These are phyloP conservation scores for Dicyrtomina minuta DNA, from an alignment of 2,888 invertebrate genomes.

Conservation along the genomic window DNA sequence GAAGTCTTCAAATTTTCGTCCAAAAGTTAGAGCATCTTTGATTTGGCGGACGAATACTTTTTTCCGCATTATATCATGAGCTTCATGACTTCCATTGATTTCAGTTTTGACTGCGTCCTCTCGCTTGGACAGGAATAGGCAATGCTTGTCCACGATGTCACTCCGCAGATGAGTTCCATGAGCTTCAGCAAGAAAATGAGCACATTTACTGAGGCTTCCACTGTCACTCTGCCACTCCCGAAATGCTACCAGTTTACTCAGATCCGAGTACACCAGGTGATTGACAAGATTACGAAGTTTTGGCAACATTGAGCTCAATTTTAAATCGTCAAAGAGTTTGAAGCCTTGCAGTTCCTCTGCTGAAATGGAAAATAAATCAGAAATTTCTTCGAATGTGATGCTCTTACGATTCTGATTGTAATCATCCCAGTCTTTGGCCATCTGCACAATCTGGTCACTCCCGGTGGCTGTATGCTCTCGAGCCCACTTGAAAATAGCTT, in stretches of 20 bases:
- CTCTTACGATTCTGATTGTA: background rate
- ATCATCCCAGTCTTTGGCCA: background rate
- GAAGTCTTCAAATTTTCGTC: conserved; percentile 17
- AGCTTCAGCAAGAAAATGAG: conserved; percentile 33
- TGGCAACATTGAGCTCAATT: background rate
- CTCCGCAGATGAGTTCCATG: conserved; percentile 31
- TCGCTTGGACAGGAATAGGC: conserved; percentile 28
- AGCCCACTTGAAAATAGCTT: conserved; percentile 14
- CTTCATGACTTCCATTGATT: background rate
- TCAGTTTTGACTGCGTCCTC: conserved; percentile 12
- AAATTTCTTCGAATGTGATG: conserved; percentile 11
- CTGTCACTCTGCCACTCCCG: conserved; percentile 31
- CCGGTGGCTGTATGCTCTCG: background rate
- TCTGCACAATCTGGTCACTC: background rate
- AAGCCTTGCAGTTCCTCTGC: conserved; percentile 12
- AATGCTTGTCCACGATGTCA: conserved; percentile 38
- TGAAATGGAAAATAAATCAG: conserved; percentile 15
- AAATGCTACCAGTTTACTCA: conserved; percentile 33
- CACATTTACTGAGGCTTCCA: conserved; percentile 24
- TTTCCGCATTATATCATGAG: conserved; percentile 13
- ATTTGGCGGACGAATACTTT: conserved; percentile 32
- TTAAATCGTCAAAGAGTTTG: conserved; percentile 12
- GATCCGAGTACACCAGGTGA: conserved; percentile 32
- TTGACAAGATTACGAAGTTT: conserved; percentile 8
- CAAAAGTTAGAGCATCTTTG: conserved; percentile 28